phyloP scores from a whole-genome alignment of 2,888 invertebrate species.

The Aspidiotus destructor region DNA sequence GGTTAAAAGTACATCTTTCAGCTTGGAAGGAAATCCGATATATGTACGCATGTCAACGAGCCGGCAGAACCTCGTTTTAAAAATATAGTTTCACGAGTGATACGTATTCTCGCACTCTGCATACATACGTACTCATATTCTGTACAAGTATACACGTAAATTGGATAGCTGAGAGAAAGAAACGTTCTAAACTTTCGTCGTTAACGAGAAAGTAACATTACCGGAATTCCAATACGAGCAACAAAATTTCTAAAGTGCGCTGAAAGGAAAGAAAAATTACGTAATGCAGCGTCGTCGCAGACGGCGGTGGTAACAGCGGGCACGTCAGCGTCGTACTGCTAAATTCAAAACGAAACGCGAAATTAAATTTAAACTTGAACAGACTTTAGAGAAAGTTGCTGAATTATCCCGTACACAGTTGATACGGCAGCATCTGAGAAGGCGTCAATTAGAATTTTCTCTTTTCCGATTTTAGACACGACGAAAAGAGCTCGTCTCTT shows the following conservation, averaged over 20 bases:
- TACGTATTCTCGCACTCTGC: too few species aligned
- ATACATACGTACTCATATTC: too few species aligned
- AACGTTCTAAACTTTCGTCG: not conserved
- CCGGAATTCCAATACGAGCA: not conserved
- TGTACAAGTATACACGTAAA: too few species aligned
- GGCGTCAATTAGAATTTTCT: slow-evolving; percentile 28
- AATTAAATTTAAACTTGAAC: slow-evolving; percentile 29
- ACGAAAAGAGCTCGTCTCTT: too few species aligned
- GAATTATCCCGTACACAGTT: slow-evolving; percentile 18
- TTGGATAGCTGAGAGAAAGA: not conserved
- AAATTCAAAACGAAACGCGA: slow-evolving; percentile 21
- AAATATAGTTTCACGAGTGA: too few species aligned
- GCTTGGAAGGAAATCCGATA: too few species aligned
- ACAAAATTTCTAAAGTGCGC: slow-evolving; percentile 4
- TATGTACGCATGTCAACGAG: too few species aligned
- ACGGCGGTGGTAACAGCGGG: too few species aligned
- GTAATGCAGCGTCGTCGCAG: too few species aligned
- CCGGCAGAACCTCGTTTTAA: too few species aligned
- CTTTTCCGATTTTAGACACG: slow-evolving; percentile 15
- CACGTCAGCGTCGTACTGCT: slow-evolving; percentile 8
- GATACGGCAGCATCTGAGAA: slow-evolving; percentile 24
- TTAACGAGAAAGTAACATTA: slow-evolving; percentile 1
- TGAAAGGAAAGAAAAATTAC: slow-evolving; percentile 3
- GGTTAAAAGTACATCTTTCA: too few species aligned
- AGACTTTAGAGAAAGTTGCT: slow-evolving; percentile 29